These are phyloP conservation scores for Nyctibius bracteatus DNA, from an alignment of 2,113 vertebrate genomes.

Conservation along the genomic window DNA sequence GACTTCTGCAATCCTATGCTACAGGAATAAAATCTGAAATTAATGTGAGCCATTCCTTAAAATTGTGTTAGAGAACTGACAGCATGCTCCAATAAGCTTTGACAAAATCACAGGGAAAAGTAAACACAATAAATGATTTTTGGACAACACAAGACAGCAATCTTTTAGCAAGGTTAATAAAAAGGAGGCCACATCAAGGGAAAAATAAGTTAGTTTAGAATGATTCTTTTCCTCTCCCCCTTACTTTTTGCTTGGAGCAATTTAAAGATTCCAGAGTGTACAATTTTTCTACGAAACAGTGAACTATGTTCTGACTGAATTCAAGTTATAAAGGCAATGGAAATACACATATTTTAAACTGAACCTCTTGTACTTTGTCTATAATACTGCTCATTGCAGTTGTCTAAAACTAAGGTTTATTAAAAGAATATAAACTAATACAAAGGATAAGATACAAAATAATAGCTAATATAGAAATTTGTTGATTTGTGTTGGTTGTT, in stretches of 20 bases:
- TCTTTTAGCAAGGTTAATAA: background rate
- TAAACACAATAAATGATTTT: background rate
- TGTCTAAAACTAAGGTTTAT: background rate
- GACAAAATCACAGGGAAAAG: background rate
- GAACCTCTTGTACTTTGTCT: background rate
- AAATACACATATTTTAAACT: background rate
- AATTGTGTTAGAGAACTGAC: background rate
- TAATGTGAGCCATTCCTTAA: background rate
- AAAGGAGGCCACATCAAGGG: background rate
- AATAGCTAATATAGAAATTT: background rate
- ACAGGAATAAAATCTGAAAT: background rate
- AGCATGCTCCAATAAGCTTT: background rate
- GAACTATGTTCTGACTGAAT: background rate
- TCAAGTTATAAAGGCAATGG: background rate
- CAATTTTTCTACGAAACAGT: background rate
- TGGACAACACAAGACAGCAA: background rate
- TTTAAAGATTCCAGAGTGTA: background rate
- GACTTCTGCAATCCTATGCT: background rate
- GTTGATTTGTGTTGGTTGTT: rapidly evolving
- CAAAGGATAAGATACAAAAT: background rate
- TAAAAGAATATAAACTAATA: background rate
- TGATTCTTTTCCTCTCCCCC: rapidly evolving
- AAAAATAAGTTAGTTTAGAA: background rate
- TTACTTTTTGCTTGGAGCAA: rapidly evolving
- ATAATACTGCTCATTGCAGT: background rate